phyloP scores from a whole-genome alignment of 2,888 invertebrate genomes.

The Drosophila subsilvestris region DNA sequence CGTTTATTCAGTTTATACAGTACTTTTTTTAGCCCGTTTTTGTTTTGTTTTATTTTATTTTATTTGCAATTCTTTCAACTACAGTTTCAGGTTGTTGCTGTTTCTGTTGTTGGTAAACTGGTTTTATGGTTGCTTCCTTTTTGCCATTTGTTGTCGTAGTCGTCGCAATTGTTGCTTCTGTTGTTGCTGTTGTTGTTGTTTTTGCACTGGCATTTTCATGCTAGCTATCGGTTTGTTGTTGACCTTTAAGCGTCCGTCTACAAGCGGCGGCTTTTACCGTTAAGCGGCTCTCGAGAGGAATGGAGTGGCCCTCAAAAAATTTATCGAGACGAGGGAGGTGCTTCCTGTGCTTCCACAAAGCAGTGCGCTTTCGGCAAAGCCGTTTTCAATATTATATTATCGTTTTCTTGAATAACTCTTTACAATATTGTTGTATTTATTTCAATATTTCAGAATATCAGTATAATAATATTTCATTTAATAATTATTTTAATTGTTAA shows the following conservation, averaged over 20 bases:
- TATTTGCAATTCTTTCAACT: conserved; percentile 57
- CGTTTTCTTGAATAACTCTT: neutral
- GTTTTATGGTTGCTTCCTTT: conserved; percentile 75
- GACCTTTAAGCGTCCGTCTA: conserved; percentile 65
- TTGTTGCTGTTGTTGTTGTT: conserved; percentile 35
- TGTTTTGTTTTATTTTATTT: conserved; percentile 40
- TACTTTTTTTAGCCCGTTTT: conserved; percentile 11
- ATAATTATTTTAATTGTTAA: neutral
- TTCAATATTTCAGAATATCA: neutral
- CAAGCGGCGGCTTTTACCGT: conserved; percentile 75
- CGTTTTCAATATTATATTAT: neutral
- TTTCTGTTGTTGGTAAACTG: conserved; percentile 53
- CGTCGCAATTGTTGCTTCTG: conserved; percentile 34
- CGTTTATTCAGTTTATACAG: conserved; percentile 54
- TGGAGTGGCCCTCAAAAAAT: conserved; percentile 14
- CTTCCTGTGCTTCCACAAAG: conserved; percentile 55
- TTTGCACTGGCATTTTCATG: conserved; percentile 65
- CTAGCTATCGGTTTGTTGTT: conserved; percentile 53
- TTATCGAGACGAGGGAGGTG: neutral
- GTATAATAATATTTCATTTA: conserved; percentile 16
- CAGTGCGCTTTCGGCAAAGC: neutral
- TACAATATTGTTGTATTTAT: neutral
- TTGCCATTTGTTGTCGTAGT: conserved; percentile 69
- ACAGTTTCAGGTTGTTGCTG: conserved; percentile 56
- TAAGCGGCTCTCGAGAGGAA: conserved; percentile 65